Percentiles rank a stretch among this genome's conserved stretches.
These are phyloP conservation scores for Phytoseiulus persimilis DNA, from an alignment of 2,888 invertebrate genomes.

Conservation along the genomic window DNA sequence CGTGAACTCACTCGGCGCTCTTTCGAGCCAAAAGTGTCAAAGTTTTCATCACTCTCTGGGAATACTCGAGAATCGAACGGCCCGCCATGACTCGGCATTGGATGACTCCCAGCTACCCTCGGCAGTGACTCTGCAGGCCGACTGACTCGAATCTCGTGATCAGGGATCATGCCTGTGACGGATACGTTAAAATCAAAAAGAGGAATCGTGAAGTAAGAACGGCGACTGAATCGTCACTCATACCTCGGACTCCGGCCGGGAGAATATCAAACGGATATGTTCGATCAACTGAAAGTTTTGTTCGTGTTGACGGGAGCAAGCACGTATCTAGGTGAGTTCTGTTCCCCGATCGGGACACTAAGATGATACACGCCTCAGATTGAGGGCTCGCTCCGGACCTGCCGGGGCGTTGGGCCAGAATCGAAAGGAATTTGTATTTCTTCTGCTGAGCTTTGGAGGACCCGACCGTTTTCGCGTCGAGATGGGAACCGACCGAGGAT, in stretches of 20 bases:
- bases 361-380: no score
- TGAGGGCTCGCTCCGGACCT: no score
- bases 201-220: neutral
- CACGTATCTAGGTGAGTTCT: conserved; percentile 45
- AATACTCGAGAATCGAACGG: neutral
- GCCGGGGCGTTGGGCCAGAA: no score
- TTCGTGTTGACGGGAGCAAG: conserved; percentile 46
- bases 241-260: neutral
- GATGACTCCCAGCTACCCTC: neutral
- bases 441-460: no score
- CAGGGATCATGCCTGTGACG: neutral
- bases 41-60: neutral
- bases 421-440: no score
- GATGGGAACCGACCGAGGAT: neutral
- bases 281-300: conserved; percentile 46
- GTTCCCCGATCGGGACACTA: no score
- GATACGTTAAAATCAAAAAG: neutral
- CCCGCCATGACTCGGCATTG: neutral
- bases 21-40: neutral
- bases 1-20: neutral
- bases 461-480: neutral
- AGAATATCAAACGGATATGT: conserved; percentile 41
- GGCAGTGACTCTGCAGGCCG: neutral
- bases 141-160: neutral
- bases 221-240: neutral